Evolutionary conservation across 1,140 invertebrate species (phyloP), one percentile per base, ranked within the genome.

Genomic region (Pissodes strobi): DNA sequence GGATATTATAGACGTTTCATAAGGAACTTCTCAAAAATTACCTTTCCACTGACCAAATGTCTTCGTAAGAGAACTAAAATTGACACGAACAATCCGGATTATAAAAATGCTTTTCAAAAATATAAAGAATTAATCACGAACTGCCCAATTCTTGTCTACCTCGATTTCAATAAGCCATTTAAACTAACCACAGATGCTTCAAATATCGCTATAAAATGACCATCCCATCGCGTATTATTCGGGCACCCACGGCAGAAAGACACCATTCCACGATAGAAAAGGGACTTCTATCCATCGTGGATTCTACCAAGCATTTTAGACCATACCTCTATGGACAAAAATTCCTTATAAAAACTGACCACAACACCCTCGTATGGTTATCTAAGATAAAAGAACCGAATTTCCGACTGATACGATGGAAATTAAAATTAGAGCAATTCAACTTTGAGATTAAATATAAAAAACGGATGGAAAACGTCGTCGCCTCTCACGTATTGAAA

Each of bases 241-340:
- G n/a, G n/a, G n/a, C n/a, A n/a, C n/a, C n/a, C n/a, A n/a, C 53
- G 4, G 61, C 70, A 9, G 72, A 72, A 52, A 41, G 46, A 43
- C 69, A 72, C 30, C 71, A 72, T 57, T 69, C 51, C 2, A 53
- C 68, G 1, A 69, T 68, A 8, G 70, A 74, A 13, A 70, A 69
- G 18, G 69, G 72, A 43, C 56, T 70, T 27, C 41, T 80, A 77
- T 39, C 55, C 18, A 64, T 64, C 12, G 22, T 64, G n/a, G 53
- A 64, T 22, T 19, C 41, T 6, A 58, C 53, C 12, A 64, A 64
- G 58, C 52, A 60, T 60, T 65, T 65, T 22, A 0, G 55, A 41
- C 45, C 41, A n/a, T 65, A 57, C 17, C 21, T 57, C 12, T 23
- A 57, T 4, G 55, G n/a, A n/a, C n/a, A n/a, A n/a, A n/a, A n/a